phyloP scores from a whole-genome alignment of 2,113 vertebrate species.

The Cyanoliseus patagonus region DNA sequence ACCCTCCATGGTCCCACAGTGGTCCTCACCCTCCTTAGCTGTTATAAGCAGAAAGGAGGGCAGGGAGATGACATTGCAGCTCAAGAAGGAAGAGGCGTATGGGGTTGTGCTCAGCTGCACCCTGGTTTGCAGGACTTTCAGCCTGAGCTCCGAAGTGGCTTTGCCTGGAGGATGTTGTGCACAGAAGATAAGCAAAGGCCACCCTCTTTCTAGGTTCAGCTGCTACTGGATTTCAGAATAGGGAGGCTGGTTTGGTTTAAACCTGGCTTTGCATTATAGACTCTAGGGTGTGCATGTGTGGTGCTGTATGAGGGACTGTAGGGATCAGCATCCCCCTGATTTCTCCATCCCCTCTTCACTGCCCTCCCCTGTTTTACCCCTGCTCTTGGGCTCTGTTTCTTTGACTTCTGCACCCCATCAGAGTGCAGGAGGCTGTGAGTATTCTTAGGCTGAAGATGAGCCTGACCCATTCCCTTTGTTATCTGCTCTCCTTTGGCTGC shows the following conservation, averaged over 20 bases:
- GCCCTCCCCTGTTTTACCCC: neutral
- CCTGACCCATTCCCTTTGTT: neutral
- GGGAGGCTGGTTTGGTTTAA: neutral
- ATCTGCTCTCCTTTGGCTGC: neutral
- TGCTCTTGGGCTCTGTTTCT: neutral
- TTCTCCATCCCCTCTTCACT: neutral
- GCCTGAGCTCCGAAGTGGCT: neutral
- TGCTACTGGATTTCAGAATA: neutral
- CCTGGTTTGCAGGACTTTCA: neutral
- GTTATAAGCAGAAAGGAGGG: neutral
- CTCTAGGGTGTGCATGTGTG: rapidly evolving
- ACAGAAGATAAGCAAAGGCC: neutral
- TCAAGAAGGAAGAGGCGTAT: neutral
- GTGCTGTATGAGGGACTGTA: neutral
- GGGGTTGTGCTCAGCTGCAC: neutral
- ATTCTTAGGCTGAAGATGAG: rapidly evolving
- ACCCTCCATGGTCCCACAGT: rapidly evolving
- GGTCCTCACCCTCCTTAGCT: neutral
- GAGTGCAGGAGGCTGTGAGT: rapidly evolving
- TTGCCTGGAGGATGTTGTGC: neutral
- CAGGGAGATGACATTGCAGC: neutral
- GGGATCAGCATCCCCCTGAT: neutral
- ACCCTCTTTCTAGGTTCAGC: neutral
- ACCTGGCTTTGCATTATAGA: neutral
- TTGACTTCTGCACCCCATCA: neutral